Evolutionary conservation across 2,797 vertebrate species (phyloP).

Genomic region (Fistularia commersonii): DNA sequence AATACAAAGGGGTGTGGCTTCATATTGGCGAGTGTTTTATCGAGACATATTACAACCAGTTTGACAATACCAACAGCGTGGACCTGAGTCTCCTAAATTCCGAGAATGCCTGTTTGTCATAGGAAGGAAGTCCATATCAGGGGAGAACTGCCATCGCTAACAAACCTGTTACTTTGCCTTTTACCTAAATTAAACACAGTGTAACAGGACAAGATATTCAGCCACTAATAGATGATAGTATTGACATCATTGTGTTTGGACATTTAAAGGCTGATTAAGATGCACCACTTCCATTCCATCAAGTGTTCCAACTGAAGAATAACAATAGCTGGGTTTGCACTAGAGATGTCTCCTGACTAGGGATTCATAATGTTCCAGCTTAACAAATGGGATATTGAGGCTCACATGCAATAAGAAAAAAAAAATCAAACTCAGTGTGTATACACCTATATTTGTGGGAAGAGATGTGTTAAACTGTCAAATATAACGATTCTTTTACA

Average conservation of each 20-base stretch:
- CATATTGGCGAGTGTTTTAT: slow-evolving; percentile 74
- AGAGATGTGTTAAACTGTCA: no score
- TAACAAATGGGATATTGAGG: slow-evolving; percentile 27
- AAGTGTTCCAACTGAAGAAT: slow-evolving; percentile 78
- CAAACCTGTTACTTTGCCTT: slow-evolving; percentile 72
- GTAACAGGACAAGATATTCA: slow-evolving; percentile 78
- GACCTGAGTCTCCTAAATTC: slow-evolving; percentile 68
- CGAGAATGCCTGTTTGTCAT: slow-evolving; percentile 74
- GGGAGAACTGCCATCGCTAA: slow-evolving; percentile 71
- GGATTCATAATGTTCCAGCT: slow-evolving; percentile 76
- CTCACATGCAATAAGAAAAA: background rate
- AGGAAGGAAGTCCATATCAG: slow-evolving; percentile 75
- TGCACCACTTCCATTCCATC: slow-evolving; percentile 79
- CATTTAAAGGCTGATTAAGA: slow-evolving; percentile 77
- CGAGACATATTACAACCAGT: slow-evolving; percentile 73
- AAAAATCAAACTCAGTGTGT: slow-evolving; percentile 10
- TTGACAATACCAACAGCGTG: slow-evolving; percentile 69
- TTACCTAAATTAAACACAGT: slow-evolving; percentile 73
- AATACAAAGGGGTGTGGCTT: slow-evolving; percentile 70
- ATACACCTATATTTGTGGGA: slow-evolving; percentile 4
- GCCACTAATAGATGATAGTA: slow-evolving; percentile 71
- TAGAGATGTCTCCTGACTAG: slow-evolving; percentile 79
- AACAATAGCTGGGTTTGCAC: slow-evolving; percentile 74
- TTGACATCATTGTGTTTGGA: slow-evolving; percentile 77
- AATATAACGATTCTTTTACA: background rate